Percentiles rank a stretch among this genome's conserved stretches.
phyloP scores from a whole-genome alignment of 2,888 invertebrate genomes.

The Lymantria dispar region DNA sequence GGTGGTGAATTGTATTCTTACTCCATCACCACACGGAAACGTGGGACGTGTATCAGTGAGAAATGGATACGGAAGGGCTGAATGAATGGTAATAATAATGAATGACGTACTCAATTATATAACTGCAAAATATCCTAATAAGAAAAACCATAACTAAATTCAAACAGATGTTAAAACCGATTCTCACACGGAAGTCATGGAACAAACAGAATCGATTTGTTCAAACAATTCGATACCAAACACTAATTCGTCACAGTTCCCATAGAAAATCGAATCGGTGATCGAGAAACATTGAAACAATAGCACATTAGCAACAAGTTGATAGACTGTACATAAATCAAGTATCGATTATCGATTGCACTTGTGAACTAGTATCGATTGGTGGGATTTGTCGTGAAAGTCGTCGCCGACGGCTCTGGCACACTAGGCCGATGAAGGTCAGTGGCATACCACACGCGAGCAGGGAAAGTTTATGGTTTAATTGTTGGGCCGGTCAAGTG shows the following conservation, averaged over 20 bases:
- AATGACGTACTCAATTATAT: too few species aligned
- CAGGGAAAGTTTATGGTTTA: slow-evolving; percentile 71
- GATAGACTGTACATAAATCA: slow-evolving; percentile 1
- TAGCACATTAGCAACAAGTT: not conserved
- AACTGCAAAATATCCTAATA: not conserved
- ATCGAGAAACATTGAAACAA: slow-evolving; percentile 7
- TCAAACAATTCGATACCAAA: slow-evolving; percentile 21
- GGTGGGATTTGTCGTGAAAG: slow-evolving; percentile 55
- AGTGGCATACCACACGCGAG: slow-evolving; percentile 42
- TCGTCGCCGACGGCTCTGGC: slow-evolving; percentile 54
- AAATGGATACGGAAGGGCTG: too few species aligned
- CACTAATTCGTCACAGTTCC: slow-evolving; percentile 23
- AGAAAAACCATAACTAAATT: slow-evolving; percentile 2
- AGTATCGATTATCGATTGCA: slow-evolving; percentile 15
- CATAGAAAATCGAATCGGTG: slow-evolving; percentile 16
- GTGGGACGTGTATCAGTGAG: too few species aligned
- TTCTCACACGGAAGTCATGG: slow-evolving; percentile 26
- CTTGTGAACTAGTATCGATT: slow-evolving; percentile 22
- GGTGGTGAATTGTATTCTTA: too few species aligned
- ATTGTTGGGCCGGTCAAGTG: slow-evolving; percentile 65
- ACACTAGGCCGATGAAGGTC: slow-evolving; percentile 63
- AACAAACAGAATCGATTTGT: slow-evolving; percentile 23
- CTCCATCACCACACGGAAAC: too few species aligned
- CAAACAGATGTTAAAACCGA: slow-evolving; percentile 11
- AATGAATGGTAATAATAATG: too few species aligned